phyloP scores from a whole-genome alignment of 2,888 invertebrate genomes.

The Hypomecis atomaria region DNA sequence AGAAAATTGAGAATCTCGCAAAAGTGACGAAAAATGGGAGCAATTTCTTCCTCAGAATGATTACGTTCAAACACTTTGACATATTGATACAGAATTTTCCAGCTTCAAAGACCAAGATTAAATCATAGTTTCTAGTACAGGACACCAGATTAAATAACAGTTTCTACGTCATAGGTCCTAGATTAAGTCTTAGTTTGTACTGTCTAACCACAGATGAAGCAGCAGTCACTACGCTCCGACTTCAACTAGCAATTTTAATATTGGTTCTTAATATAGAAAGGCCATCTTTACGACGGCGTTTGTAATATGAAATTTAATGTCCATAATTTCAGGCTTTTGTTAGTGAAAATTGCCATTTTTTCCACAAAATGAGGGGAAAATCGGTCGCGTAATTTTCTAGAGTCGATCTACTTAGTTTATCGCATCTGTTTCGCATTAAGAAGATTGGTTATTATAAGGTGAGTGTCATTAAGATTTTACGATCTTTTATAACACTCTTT shows the following conservation, averaged over 20 bases:
- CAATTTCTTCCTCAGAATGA: background rate
- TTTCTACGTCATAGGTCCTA: background rate
- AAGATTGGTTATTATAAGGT: conserved; percentile 15
- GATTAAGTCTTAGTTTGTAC: conserved; percentile 1
- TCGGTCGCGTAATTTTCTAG: conserved; percentile 19
- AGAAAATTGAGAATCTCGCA: no score
- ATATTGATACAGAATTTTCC: conserved; percentile 19
- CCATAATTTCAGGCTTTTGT: conserved; percentile 44
- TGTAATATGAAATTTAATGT: conserved; percentile 56
- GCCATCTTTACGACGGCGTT: conserved; percentile 46
- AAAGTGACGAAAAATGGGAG: no score
- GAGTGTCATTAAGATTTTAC: conserved; percentile 5
- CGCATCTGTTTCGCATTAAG: conserved; percentile 15
- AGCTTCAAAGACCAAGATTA: background rate
- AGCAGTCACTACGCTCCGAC: conserved; percentile 31
- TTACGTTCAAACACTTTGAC: conserved; percentile 13
- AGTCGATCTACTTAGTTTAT: conserved; percentile 26
- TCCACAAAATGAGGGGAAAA: conserved; percentile 32
- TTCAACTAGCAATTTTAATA: conserved; percentile 60
- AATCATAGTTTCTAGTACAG: background rate
- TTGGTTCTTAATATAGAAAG: conserved; percentile 52
- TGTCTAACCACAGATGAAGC: conserved; percentile 13
- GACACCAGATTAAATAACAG: background rate
- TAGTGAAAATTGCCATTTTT: conserved; percentile 40
- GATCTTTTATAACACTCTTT: background rate